A percentile compares a stretch with the other conserved stretches of the same genome.
These are phyloP conservation scores for Gymnogyps californianus DNA, from an alignment of 2,113 vertebrate species.

Conservation along the genomic window DNA sequence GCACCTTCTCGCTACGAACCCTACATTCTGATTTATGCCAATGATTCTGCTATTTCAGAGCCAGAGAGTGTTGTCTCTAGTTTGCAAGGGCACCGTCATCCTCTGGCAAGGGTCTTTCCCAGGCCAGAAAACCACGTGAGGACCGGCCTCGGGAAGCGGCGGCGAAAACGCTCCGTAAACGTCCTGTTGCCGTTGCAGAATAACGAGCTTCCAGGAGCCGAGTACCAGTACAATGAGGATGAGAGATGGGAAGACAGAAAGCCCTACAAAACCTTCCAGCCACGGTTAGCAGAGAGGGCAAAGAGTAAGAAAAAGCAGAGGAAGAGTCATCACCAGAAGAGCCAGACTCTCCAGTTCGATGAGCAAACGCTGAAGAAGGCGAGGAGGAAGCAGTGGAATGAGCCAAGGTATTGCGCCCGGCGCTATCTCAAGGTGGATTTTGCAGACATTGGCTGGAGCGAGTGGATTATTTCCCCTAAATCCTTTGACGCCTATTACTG, in stretches of 20 bases:
- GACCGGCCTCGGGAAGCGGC: background rate
- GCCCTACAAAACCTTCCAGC: slow-evolving; percentile 80
- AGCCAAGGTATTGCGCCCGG: slow-evolving; percentile 86
- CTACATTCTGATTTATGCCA: slow-evolving; percentile 93
- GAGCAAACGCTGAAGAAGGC: slow-evolving; percentile 93
- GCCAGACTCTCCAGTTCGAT: slow-evolving; percentile 90
- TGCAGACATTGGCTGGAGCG: slow-evolving; percentile 96
- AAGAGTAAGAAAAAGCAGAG: slow-evolving; percentile 85
- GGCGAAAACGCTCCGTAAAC: slow-evolving; percentile 76
- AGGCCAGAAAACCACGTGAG: slow-evolving; percentile 37
- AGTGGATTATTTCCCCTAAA: slow-evolving; percentile 98
- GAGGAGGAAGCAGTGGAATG: slow-evolving; percentile 91
- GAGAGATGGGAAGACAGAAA: slow-evolving; percentile 80
- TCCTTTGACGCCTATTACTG: slow-evolving; percentile 96
- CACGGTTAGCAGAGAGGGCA: slow-evolving; percentile 75
- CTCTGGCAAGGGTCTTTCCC: slow-evolving; percentile 40
- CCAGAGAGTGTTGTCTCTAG: slow-evolving; percentile 86
- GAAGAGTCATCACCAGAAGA: slow-evolving; percentile 82
- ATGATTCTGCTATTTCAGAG: slow-evolving; percentile 91
- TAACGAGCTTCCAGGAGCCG: slow-evolving; percentile 89
- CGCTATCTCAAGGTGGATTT: slow-evolving; percentile 97
- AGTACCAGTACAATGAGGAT: slow-evolving; percentile 78
- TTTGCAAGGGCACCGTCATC: slow-evolving; percentile 73
- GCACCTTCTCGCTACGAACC: slow-evolving; percentile 74
- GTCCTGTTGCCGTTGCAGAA: slow-evolving; percentile 87